Evolutionary conservation across 2,797 vertebrate genomes (phyloP), one percentile per base, ranked within the genome.

Genomic region (Microctenopoma steveboyesi): DNA sequence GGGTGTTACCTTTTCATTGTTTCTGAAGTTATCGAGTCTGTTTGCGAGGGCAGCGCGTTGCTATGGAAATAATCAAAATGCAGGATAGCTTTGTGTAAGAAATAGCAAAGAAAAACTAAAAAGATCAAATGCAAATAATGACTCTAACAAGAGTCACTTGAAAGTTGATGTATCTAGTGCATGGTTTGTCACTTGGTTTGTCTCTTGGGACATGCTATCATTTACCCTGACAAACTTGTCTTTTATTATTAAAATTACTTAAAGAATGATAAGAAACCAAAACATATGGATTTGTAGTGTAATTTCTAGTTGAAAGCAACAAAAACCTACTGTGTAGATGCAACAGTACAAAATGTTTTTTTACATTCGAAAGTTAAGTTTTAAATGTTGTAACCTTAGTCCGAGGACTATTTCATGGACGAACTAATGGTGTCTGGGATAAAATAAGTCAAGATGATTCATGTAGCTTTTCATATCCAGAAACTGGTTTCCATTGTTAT

Each of bases 391-490:
- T 43, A 35, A 35, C 15, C 16, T 4, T 63, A 14, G 16, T 15
- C 16, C 25, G 59, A 46, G 60, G n/a, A 46, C 37, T 57, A 22
- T 10, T 57, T 40, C n/a, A 53, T 16, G 1, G 54, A 58, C 22
- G n/a, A 4, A n/a, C 25, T 37, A 22, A 37, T 39, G 35, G 10
- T 65, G 27, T 63, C 4, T 52, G 4, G 49, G 7, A 9, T 37
- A 18, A 22, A 4, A 50, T n/a, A 12, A 25, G 7, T 50, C 15
- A 56, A 64, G 13, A 15, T 25, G 2, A 28, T 69, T 22, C 4
- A 57, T 68, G 7, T 87, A 92, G 91, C 90, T 88, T 69, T 8
- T 65, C 40, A 69, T 69, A 7, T 85, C 73, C 43, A 51, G n/a
- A 52, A 62, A 43, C 0, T 35, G 57, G 37, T 80, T 69, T 56